Percentiles rank a stretch among this genome's conserved stretches.
Evolutionary conservation across 2,113 vertebrate species (phyloP).

Genomic region (Fregata magnificens): DNA sequence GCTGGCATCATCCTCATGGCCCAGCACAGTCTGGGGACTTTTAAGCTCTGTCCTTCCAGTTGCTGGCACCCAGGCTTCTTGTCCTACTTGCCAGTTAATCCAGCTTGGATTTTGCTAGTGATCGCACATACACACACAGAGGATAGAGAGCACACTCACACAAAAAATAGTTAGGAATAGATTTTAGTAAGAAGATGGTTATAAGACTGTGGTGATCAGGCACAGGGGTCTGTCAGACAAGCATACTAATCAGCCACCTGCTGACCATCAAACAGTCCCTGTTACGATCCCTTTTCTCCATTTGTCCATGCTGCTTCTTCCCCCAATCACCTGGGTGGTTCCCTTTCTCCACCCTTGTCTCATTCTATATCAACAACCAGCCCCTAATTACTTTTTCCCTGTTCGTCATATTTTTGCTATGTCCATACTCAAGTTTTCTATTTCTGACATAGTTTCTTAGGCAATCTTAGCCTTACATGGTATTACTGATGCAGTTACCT

Average conservation of each 20-base stretch:
- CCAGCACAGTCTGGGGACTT: not conserved
- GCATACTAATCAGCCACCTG: not conserved
- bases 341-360: not conserved
- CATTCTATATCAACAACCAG: not conserved
- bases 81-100: not conserved
- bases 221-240: not conserved
- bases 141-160: not conserved
- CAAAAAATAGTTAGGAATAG: not conserved
- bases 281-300: not conserved
- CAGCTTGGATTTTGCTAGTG: not conserved
- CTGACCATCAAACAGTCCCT: not conserved
- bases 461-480: not conserved
- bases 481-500: not conserved
- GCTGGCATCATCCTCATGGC: not conserved
- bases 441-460: not conserved
- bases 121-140: fast-evolving
- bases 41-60: not conserved
- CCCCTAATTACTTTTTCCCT: not conserved
- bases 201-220: not conserved
- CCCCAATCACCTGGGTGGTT: not conserved
- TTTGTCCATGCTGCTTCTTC: not conserved
- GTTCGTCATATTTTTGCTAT: not conserved
- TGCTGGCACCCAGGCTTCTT: not conserved
- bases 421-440: not conserved
- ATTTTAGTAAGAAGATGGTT: not conserved